Conservation (phyloP, 1,140 invertebrate genomes). For the Lerema accius region DNA sequence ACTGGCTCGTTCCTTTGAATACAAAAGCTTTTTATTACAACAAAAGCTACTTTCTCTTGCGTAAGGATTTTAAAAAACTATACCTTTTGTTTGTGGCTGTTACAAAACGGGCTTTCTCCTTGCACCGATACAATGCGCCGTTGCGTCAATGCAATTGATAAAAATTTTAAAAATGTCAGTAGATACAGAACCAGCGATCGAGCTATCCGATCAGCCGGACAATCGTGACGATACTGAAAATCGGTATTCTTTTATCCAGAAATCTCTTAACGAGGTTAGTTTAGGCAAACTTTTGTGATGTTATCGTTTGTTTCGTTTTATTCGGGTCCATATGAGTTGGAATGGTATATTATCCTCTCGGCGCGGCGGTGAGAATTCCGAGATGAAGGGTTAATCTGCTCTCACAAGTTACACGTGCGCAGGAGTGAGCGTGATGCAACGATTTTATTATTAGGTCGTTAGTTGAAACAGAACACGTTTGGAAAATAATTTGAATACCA, state of each 20-base stretch:
- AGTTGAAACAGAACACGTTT: conserved; percentile 75
- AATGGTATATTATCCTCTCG: conserved; percentile 71
- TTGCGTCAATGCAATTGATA: conserved; percentile 46
- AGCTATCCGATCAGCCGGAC: conserved; percentile 75
- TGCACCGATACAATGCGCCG: conserved; percentile 52
- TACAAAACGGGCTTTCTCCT: conserved; percentile 67
- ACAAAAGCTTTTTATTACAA: conserved; percentile 65
- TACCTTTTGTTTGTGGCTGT: conserved; percentile 52
- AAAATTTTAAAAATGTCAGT: conserved; percentile 56
- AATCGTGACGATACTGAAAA: conserved; percentile 81
- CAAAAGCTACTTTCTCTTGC: conserved; percentile 72
- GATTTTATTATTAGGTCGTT: conserved; percentile 55
- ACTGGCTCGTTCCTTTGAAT: conserved; percentile 58
- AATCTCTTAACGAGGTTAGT: conserved; percentile 82
- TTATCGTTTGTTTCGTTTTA: conserved; percentile 74
- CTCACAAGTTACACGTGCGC: conserved; percentile 55
- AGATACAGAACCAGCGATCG: conserved; percentile 54
- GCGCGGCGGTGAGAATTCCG: conserved; percentile 41
- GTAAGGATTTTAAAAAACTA: conserved; percentile 66
- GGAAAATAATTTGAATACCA: conserved; percentile 81
- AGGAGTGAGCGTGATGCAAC: conserved; percentile 74
- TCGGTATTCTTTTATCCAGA: conserved; percentile 81
- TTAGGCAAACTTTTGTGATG: conserved; percentile 82
- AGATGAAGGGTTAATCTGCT: conserved; percentile 61
- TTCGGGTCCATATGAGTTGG: conserved; percentile 72